Evolutionary conservation across 2,113 vertebrate genomes (phyloP).

Genomic region (Oophaga pumilio): DNA sequence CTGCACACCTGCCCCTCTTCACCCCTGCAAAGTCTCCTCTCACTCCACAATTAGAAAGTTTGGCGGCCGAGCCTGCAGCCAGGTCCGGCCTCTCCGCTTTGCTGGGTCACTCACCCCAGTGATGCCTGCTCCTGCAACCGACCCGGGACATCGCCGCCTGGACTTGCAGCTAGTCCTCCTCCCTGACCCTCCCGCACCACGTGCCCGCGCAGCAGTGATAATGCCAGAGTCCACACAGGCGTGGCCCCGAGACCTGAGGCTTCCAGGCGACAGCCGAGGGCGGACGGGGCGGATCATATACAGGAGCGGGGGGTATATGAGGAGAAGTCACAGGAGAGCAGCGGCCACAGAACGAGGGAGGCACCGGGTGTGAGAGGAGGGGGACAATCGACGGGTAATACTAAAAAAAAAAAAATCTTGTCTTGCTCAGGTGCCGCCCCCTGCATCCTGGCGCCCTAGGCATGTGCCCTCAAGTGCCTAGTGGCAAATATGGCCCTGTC

Average conservation of each 20-base stretch:
- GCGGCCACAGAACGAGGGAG: too few species aligned
- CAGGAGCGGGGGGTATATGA: neutral
- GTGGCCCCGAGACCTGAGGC: neutral
- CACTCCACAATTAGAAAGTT: neutral
- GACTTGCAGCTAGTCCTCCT: slow-evolving; percentile 13
- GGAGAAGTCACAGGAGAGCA: too few species aligned
- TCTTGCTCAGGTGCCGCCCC: too few species aligned
- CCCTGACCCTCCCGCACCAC: slow-evolving; percentile 2
- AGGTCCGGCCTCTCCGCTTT: neutral
- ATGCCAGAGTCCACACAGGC: neutral
- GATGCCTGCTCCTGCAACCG: neutral
- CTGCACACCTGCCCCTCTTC: neutral
- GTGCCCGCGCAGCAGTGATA: neutral
- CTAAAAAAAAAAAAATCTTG: too few species aligned
- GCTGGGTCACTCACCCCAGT: slow-evolving; percentile 9
- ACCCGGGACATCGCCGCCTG: neutral
- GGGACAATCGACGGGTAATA: too few species aligned
- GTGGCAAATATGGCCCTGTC: too few species aligned
- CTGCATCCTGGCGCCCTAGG: too few species aligned
- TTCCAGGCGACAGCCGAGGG: neutral
- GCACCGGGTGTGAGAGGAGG: too few species aligned
- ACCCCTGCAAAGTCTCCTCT: neutral
- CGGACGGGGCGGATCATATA: neutral
- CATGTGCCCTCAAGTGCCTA: too few species aligned
- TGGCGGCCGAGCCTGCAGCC: neutral